These are phyloP conservation scores for Parazoanthus darwini DNA, from an alignment of 92 coral and sea anemone species.

Conservation along the genomic window DNA sequence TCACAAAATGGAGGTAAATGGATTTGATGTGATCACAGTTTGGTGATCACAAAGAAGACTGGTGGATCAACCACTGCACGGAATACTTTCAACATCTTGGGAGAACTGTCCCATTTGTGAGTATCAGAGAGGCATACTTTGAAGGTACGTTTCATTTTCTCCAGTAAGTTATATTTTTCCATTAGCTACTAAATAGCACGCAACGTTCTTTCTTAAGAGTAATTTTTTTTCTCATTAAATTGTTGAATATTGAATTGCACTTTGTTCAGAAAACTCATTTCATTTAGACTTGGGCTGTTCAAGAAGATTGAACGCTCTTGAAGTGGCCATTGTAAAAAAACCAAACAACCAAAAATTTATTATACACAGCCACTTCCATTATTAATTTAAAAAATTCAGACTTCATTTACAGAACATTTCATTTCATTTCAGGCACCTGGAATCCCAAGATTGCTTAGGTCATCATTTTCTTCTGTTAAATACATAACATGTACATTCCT, in stretches of 20 bases:
- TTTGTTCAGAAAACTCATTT: not conserved
- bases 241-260: not conserved
- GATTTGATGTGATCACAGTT: conserved; percentile 38
- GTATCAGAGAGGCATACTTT: not conserved
- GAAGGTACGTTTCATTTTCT: conserved; percentile 21
- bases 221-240: not conserved
- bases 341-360: too few relatives aligned
- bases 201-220: not conserved
- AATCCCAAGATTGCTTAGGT: not conserved
- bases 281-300: too few relatives aligned
- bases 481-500: not conserved
- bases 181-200: not conserved
- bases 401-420: not conserved
- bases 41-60: conserved; percentile 20
- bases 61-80: not conserved
- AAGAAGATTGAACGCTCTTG: not conserved
- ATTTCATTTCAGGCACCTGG: not conserved
- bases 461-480: not conserved
- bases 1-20: conserved; percentile 41
- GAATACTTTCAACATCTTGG: not conserved
- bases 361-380: not conserved
- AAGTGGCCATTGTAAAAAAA: not conserved
- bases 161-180: not conserved
- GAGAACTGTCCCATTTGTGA: conserved; percentile 13
- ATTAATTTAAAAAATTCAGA: not conserved